A percentile compares a stretch with the other conserved stretches of the same genome.
Conservation (phyloP, 2,797 vertebrate genomes). For the Merluccius polli region DNA sequence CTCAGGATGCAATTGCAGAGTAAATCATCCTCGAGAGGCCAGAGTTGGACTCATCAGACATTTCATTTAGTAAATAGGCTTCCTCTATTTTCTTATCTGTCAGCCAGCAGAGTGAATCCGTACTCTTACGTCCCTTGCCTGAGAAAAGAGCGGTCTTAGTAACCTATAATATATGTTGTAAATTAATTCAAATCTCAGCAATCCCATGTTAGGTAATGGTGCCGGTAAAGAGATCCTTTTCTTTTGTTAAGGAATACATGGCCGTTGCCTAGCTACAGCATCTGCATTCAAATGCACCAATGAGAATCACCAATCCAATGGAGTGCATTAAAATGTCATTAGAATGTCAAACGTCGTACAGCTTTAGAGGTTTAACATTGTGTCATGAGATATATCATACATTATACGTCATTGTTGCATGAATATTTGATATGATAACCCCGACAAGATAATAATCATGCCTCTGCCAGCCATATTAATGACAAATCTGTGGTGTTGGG, state of each 20-base stretch:
- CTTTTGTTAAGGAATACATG: not conserved
- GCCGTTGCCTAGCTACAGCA: not conserved
- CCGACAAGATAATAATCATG: not conserved
- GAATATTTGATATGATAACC: not conserved
- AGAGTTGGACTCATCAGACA: constrained; percentile 40
- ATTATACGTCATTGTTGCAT: not conserved
- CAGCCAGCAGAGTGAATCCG: constrained; percentile 15
- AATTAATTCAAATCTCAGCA: not conserved
- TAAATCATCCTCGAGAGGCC: constrained; percentile 34
- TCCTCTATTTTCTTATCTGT: constrained; percentile 45
- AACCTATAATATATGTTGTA: not conserved
- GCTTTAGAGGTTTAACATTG: not conserved
- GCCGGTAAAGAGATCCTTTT: not conserved
- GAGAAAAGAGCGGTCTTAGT: not conserved
- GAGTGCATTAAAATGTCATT: not conserved
- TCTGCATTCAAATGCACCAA: not conserved
- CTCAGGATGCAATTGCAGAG: constrained; percentile 27
- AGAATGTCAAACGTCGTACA: not conserved
- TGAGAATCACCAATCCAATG: not conserved
- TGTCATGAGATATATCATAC: not conserved
- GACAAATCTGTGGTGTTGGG: not conserved
- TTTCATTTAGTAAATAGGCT: constrained; percentile 46
- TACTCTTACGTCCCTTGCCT: constrained; percentile 8
- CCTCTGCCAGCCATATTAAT: not conserved
- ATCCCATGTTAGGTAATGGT: not conserved